Evolutionary conservation across 2,888 invertebrate genomes (phyloP).

Genomic region (Apodemia hepburni): DNA sequence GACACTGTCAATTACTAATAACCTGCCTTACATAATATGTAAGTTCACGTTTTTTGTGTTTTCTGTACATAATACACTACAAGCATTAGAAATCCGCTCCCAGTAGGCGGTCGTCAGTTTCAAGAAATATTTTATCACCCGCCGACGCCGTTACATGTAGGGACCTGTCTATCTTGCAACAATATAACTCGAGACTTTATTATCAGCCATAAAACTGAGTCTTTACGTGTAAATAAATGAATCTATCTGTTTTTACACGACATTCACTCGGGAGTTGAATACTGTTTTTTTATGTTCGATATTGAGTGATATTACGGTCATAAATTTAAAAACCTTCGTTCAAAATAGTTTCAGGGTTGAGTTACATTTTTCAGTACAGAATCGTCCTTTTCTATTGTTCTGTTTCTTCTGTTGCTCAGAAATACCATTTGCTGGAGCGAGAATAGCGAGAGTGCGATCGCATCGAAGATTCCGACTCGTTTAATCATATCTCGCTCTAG

Average conservation of each 20-base stretch:
- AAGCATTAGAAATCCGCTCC: constrained; percentile 3
- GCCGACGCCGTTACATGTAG: background rate
- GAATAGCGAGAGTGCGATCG: too few relatives aligned
- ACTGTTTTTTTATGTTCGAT: background rate
- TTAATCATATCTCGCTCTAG: too few relatives aligned
- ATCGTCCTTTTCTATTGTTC: too few relatives aligned
- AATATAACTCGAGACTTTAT: constrained; percentile 19
- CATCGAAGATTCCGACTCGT: too few relatives aligned
- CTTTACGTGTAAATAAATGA: constrained; percentile 19
- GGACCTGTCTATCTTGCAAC: constrained; percentile 5
- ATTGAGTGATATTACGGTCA: background rate
- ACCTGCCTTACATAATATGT: background rate
- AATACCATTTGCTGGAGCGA: too few relatives aligned
- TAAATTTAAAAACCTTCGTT: background rate
- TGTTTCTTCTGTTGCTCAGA: too few relatives aligned
- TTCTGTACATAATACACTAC: background rate
- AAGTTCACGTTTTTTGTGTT: background rate
- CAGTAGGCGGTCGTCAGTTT: constrained; percentile 9
- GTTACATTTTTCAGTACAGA: too few relatives aligned
- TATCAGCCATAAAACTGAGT: constrained; percentile 17
- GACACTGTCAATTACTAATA: too few relatives aligned
- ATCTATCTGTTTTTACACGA: background rate
- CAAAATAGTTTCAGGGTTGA: background rate
- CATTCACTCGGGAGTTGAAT: background rate
- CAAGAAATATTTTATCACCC: constrained; percentile 6